Evolutionary conservation across 2,113 vertebrate genomes (phyloP).

Genomic region (Oceanites oceanicus): DNA sequence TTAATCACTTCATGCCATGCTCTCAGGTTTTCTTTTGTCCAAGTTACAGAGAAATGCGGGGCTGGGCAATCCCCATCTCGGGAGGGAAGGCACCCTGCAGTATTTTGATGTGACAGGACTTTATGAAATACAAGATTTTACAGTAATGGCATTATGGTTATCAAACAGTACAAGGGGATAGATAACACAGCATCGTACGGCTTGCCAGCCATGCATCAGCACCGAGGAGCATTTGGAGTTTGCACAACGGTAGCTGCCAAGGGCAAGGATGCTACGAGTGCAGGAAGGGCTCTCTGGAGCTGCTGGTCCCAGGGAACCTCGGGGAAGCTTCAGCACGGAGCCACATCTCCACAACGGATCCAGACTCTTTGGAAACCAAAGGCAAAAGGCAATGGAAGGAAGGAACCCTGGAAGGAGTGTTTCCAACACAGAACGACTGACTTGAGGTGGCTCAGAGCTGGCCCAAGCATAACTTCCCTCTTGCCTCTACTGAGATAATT

Average conservation of each 20-base stretch:
- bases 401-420: neutral
- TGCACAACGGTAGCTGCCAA: neutral
- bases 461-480: neutral
- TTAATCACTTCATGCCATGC: neutral
- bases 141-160: neutral
- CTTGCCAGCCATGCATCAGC: neutral
- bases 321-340: neutral
- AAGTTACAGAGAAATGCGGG: accelerated
- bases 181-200: neutral
- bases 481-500: neutral
- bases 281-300: neutral
- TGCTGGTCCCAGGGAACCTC: neutral
- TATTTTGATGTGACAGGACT: neutral
- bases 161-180: neutral
- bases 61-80: neutral
- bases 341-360: neutral
- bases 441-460: neutral
- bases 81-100: accelerated
- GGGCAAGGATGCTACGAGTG: neutral
- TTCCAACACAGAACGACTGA: neutral
- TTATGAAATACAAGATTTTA: neutral
- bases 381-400: neutral
- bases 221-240: neutral
- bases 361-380: neutral
- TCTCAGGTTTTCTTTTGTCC: neutral